phyloP scores from a whole-genome alignment of 1,140 invertebrate species.

The Paralvinella palmiformis region DNA sequence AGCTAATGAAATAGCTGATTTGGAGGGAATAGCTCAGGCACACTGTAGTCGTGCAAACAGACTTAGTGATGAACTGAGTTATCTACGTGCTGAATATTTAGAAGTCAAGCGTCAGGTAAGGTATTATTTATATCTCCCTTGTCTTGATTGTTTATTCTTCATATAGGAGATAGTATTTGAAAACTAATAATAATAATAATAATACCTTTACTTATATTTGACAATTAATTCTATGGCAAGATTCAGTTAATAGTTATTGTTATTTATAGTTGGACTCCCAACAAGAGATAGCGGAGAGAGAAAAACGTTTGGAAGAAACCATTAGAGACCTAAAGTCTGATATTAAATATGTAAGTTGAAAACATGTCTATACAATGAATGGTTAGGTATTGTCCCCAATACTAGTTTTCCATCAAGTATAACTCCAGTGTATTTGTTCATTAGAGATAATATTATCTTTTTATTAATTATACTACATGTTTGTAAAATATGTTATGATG shows the following conservation, averaged over 20 bases:
- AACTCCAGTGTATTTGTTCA: too few species aligned
- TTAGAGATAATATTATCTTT: too few species aligned
- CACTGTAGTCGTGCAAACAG: slow-evolving; percentile 39
- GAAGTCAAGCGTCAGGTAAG: slow-evolving; percentile 29
- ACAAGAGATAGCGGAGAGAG: background rate
- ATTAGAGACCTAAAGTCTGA: background rate
- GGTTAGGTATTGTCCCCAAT: too few species aligned
- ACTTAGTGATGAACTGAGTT: slow-evolving; percentile 32
- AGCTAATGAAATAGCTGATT: slow-evolving; percentile 31
- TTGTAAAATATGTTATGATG: too few species aligned
- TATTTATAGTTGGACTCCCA: background rate
- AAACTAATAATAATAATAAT: background rate
- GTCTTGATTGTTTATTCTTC: slow-evolving; percentile 5
- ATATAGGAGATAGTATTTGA: slow-evolving; percentile 1
- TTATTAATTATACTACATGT: too few species aligned
- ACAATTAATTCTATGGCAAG: too few species aligned
- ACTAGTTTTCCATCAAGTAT: too few species aligned
- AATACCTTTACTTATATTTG: too few species aligned
- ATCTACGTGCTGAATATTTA: slow-evolving; percentile 26
- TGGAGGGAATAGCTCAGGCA: slow-evolving; percentile 39
- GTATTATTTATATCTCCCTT: too few species aligned
- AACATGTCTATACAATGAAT: too few species aligned
- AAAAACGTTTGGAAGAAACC: background rate
- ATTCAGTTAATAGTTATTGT: background rate
- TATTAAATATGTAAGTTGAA: slow-evolving; percentile 6